Conservation (phyloP, 2,113 vertebrate genomes). For the Balaeniceps rex region DNA sequence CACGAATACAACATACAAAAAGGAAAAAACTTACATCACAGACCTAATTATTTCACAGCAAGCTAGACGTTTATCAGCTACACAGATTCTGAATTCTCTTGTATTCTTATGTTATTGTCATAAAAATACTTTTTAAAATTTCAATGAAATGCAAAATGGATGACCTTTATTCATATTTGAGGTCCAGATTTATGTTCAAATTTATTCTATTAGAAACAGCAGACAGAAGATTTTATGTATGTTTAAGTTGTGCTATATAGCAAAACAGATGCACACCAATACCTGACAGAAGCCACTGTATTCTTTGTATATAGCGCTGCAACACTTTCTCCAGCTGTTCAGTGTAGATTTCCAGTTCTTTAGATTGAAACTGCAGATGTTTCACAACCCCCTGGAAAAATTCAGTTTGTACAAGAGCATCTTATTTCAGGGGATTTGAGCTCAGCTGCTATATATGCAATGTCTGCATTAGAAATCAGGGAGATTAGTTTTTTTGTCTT, state of each 20-base stretch:
- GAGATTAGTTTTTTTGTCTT: neutral
- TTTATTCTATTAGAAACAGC: neutral
- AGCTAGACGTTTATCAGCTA: neutral
- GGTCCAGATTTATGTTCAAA: neutral
- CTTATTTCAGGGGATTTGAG: neutral
- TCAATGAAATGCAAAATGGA: neutral
- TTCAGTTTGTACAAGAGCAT: neutral
- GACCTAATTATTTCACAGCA: neutral
- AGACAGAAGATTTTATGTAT: neutral
- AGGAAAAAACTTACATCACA: neutral
- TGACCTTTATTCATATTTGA: neutral
- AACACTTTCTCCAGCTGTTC: slow-evolving; percentile 54
- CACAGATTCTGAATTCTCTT: neutral
- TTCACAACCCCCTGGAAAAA: slow-evolving; percentile 72
- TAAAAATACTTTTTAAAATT: neutral
- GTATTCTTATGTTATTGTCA: neutral
- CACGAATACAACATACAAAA: neutral
- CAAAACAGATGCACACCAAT: neutral
- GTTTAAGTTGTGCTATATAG: neutral
- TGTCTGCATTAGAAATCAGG: neutral
- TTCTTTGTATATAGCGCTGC: slow-evolving; percentile 64
- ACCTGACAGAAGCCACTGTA: slow-evolving; percentile 87
- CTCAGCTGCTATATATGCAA: neutral
- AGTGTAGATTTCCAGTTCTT: slow-evolving; percentile 73
- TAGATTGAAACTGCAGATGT: slow-evolving; percentile 73